phyloP scores from a whole-genome alignment of 1,140 invertebrate species.

The Drosophila ohnishii region DNA sequence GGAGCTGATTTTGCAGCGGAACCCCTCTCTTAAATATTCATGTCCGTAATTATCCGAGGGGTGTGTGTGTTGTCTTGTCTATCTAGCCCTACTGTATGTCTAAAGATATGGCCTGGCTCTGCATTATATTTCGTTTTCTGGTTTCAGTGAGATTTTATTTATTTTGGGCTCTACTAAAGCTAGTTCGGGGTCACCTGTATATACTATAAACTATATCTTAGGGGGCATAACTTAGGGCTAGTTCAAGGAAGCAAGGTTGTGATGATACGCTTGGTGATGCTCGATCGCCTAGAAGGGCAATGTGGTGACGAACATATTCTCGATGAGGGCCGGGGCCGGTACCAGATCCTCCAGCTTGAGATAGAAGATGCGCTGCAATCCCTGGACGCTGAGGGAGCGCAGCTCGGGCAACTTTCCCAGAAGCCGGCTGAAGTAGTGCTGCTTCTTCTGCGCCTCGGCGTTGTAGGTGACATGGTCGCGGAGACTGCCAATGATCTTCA shows the following conservation, averaged over 20 bases:
- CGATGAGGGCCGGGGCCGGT: conserved; percentile 94
- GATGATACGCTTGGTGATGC: conserved; percentile 20
- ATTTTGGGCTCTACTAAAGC: conserved; percentile 31
- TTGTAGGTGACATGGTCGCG: conserved; percentile 97
- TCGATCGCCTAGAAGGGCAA: conserved; percentile 90
- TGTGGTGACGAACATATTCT: conserved; percentile 97
- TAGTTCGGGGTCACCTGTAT: conserved; percentile 26
- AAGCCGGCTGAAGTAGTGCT: conserved; percentile 95
- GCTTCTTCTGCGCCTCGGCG: conserved; percentile 92
- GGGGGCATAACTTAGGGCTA: conserved; percentile 39
- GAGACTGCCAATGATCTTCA: conserved; percentile 96
- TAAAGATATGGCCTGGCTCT: conserved; percentile 45
- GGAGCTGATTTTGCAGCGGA: conserved; percentile 26
- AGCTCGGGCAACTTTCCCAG: conserved; percentile 95
- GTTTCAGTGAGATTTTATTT: conserved; percentile 34
- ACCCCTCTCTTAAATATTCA: conserved; percentile 64
- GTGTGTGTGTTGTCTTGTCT: conserved; percentile 19
- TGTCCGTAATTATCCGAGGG: conserved; percentile 57
- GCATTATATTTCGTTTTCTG: conserved; percentile 25
- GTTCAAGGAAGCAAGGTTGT: conserved; percentile 63
- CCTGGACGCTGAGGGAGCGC: conserved; percentile 94
- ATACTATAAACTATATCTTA: conserved; percentile 16
- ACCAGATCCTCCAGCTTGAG: conserved; percentile 96
- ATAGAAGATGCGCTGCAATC: conserved; percentile 96
- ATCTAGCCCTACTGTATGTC: conserved; percentile 34